A percentile compares a stretch with the other conserved stretches of the same genome.
Conservation (phyloP, 2,113 vertebrate genomes). For the Petromus typicus region DNA sequence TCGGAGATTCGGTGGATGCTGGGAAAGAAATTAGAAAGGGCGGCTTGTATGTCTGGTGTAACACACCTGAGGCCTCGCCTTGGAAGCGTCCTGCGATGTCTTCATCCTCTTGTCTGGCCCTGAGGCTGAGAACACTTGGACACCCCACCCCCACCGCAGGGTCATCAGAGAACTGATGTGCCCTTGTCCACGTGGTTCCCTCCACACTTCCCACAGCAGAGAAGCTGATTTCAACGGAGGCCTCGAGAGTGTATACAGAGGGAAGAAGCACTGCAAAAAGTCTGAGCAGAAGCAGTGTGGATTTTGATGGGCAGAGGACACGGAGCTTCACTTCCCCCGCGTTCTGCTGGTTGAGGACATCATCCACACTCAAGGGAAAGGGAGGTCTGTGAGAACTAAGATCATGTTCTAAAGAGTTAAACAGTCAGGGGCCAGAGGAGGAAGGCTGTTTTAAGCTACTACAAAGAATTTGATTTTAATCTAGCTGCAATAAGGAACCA, state of each 20-base stretch:
- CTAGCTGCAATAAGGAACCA: background rate
- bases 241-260: background rate
- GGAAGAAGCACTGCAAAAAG: background rate
- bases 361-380: background rate
- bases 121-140: background rate
- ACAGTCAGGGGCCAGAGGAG: background rate
- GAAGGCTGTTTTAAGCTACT: background rate
- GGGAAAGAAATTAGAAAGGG: background rate
- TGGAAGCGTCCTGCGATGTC: background rate
- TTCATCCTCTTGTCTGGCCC: background rate
- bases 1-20: background rate
- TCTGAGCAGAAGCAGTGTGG: background rate
- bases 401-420: background rate
- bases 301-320: background rate
- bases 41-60: background rate
- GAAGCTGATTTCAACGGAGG: background rate
- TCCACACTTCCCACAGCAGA: background rate
- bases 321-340: background rate
- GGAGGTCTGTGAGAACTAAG: background rate
- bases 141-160: fast-evolving
- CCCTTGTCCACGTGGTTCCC: background rate
- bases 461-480: background rate
- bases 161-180: too few relatives aligned
- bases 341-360: background rate
- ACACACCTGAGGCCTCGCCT: background rate